A percentile compares a stretch with the other conserved stretches of the same genome.
Conservation (phyloP, 2,888 invertebrate species). For the Campaea margaritaria region DNA sequence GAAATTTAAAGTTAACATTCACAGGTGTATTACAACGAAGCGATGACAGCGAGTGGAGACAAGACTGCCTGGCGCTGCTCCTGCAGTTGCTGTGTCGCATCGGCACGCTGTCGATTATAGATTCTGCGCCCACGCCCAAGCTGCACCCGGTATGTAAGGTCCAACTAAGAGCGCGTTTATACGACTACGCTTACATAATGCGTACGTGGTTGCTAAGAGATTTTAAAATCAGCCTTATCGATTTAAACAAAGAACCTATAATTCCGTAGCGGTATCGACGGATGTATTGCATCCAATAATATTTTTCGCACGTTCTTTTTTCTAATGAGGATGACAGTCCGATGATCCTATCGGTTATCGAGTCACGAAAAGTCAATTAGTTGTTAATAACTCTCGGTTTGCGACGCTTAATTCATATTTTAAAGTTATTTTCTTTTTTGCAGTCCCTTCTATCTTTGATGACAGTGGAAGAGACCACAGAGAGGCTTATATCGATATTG, state of each 20-base stretch:
- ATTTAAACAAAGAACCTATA: no score
- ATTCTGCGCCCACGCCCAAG: conserved; percentile 75
- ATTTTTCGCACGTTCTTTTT: no score
- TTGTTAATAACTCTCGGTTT: no score
- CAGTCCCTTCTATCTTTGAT: conserved; percentile 92
- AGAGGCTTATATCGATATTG: conserved; percentile 93
- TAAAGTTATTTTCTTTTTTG: conserved; percentile 43
- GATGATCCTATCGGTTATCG: no score
- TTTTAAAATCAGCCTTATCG: no score
- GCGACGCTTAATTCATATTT: no score
- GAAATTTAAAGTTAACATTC: conserved; percentile 13
- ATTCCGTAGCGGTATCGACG: no score
- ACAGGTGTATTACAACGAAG: conserved; percentile 88
- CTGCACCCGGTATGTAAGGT: conserved; percentile 86
- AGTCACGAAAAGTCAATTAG: no score
- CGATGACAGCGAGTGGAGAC: conserved; percentile 96
- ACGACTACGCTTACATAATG: no score
- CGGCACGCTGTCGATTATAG: conserved; percentile 88
- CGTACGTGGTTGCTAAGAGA: no score
- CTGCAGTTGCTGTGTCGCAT: conserved; percentile 94
- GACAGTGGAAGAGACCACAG: conserved; percentile 93
- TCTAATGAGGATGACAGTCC: no score
- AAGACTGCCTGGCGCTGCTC: conserved; percentile 95
- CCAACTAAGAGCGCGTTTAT: neutral
- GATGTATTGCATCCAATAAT: no score